Evolutionary conservation across 1,140 invertebrate genomes (phyloP).

Genomic region (Nephotettix cincticeps): DNA sequence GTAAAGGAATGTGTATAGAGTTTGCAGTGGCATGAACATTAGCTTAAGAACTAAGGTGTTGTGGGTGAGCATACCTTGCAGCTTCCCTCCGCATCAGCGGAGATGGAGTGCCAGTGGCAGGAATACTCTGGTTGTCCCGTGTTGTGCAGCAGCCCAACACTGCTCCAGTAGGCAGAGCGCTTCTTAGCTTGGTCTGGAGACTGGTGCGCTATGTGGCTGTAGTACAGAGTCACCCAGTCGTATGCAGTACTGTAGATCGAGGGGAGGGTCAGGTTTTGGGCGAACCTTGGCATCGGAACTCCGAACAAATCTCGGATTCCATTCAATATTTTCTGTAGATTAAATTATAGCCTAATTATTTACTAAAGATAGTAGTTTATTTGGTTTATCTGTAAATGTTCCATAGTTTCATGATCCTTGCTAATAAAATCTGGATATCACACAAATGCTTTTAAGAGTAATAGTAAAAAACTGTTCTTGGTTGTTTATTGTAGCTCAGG

Average conservation of each 20-base stretch:
- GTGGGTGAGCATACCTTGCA: no score
- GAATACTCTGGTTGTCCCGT: background rate
- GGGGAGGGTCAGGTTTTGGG: background rate
- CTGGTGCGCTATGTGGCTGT: background rate
- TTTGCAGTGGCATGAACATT: no score
- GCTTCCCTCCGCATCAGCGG: background rate
- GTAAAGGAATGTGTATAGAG: no score
- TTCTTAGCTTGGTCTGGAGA: background rate
- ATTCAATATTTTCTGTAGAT: background rate
- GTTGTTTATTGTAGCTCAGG: no score
- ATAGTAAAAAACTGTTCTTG: no score
- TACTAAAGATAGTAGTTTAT: no score
- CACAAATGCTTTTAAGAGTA: no score
- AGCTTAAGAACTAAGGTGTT: no score
- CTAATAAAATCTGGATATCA: no score
- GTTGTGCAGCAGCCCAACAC: background rate
- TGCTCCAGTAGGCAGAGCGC: background rate
- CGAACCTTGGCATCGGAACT: background rate
- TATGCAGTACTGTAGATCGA: background rate
- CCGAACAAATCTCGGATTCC: background rate
- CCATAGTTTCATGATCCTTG: no score
- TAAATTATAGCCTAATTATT: no score
- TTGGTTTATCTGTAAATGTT: no score
- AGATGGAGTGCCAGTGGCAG: background rate
- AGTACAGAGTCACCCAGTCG: slow-evolving; percentile 10